Evolutionary conservation across 2,797 vertebrate species (phyloP).

Genomic region (Melanotaenia parkinsoni): DNA sequence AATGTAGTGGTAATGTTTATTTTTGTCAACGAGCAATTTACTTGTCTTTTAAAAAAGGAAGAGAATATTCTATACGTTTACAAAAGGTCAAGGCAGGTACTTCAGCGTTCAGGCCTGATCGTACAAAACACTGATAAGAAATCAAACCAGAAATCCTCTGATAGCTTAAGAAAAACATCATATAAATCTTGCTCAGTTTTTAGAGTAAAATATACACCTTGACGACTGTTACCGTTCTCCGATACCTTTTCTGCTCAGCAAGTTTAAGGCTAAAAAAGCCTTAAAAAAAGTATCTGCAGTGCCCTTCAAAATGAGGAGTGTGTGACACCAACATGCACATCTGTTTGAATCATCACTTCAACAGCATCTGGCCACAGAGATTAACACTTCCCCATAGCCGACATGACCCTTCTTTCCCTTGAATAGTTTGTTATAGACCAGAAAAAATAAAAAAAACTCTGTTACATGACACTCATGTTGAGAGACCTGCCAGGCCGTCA

Average conservation of each 20-base stretch:
- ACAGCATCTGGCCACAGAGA: constrained; percentile 73
- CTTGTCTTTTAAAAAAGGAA: constrained; percentile 8
- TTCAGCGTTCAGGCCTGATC: constrained; percentile 19
- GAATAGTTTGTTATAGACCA: constrained; percentile 70
- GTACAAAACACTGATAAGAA: constrained; percentile 65
- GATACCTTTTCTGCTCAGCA: neutral
- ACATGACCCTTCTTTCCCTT: constrained; percentile 35
- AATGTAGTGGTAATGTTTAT: neutral
- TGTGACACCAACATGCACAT: constrained; percentile 67
- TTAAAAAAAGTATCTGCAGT: neutral
- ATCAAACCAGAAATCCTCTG: constrained; percentile 12
- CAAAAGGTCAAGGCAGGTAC: constrained; percentile 35
- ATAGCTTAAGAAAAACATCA: constrained; percentile 2
- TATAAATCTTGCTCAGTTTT: constrained; percentile 9
- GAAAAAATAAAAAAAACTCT: constrained; percentile 16
- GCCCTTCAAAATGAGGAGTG: constrained; percentile 15
- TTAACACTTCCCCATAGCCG: constrained; percentile 70
- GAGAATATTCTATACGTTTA: constrained; percentile 44
- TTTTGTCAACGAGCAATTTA: constrained; percentile 15
- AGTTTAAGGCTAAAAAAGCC: neutral
- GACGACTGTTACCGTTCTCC: neutral
- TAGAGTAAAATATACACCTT: constrained; percentile 30
- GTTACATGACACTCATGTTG: constrained; percentile 67
- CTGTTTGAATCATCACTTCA: constrained; percentile 77
- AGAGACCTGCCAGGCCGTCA: constrained; percentile 56